Percentiles rank a stretch among this genome's conserved stretches.
These are phyloP conservation scores for Pelagia noctiluca DNA, from an alignment of 30 jellyfish, hydroid and myxozoan species.

Conservation along the genomic window DNA sequence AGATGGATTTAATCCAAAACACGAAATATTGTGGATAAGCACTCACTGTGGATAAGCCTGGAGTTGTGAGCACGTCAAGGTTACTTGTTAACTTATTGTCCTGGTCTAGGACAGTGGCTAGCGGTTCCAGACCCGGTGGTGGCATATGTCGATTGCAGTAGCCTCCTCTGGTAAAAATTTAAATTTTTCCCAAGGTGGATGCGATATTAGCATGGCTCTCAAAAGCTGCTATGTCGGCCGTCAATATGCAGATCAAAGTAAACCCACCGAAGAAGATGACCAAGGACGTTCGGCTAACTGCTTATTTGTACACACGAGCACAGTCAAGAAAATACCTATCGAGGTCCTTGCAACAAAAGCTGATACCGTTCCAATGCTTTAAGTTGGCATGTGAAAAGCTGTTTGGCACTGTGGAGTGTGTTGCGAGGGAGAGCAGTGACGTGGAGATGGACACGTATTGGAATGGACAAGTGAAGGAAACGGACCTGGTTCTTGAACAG, in stretches of 20 bases:
- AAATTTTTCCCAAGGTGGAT: slow-evolving; percentile 3
- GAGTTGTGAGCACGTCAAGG: too few species aligned
- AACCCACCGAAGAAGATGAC: neutral
- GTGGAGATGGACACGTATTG: slow-evolving; percentile 30
- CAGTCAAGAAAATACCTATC: slow-evolving; percentile 65
- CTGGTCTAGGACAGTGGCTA: too few species aligned
- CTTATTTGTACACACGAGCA: slow-evolving; percentile 43
- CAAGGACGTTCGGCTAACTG: slow-evolving; percentile 63
- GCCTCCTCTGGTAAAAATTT: neutral
- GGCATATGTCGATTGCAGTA: neutral
- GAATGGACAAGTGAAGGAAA: slow-evolving; percentile 29
- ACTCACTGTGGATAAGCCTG: too few species aligned
- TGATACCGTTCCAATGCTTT: slow-evolving; percentile 62
- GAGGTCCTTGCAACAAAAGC: slow-evolving; percentile 53
- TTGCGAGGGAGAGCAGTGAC: slow-evolving; percentile 63
- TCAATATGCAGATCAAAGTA: neutral
- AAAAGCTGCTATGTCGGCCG: slow-evolving; percentile 62
- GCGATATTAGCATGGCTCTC: slow-evolving; percentile 53
- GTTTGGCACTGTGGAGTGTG: slow-evolving; percentile 58
- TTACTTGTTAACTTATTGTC: too few species aligned
- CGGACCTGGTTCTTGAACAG: slow-evolving; percentile 42
- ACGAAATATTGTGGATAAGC: neutral
- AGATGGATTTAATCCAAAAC: neutral
- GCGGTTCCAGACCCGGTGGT: too few species aligned
- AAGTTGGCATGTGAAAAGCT: slow-evolving; percentile 62